Conservation (phyloP, 2,888 invertebrate genomes). For the Amiota communis region DNA sequence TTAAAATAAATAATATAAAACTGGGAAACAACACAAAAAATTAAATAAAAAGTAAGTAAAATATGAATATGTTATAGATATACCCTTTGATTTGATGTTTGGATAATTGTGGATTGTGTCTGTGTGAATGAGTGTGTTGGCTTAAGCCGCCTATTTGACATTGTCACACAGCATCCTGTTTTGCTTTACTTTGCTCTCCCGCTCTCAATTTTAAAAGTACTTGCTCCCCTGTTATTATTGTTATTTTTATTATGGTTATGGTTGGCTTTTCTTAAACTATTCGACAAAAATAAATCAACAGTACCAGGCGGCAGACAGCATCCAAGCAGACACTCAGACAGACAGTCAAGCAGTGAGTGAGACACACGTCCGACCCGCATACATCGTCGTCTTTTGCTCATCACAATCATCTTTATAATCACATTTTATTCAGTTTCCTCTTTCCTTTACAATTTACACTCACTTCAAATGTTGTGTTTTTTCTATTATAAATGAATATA, state of each 20-base stretch:
- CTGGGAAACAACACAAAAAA: not conserved
- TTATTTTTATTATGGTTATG: not conserved
- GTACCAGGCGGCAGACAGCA: not conserved
- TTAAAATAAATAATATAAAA: not conserved
- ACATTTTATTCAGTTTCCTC: not conserved
- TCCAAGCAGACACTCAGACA: not conserved
- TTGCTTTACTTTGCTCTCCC: not conserved
- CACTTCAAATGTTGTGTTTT: not conserved
- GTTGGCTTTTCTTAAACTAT: not conserved
- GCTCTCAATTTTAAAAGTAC: not conserved
- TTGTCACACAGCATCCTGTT: not conserved
- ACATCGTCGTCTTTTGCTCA: not conserved
- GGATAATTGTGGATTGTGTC: not conserved
- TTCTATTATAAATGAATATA: too few species aligned
- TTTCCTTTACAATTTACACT: not conserved
- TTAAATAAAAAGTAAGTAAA: not conserved
- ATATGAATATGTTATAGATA: not conserved
- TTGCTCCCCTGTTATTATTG: not conserved
- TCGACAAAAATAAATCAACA: constrained; percentile 4
- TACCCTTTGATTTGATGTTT: constrained; percentile 1
- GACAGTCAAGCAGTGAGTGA: not conserved
- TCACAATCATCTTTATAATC: not conserved
- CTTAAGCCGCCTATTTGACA: not conserved
- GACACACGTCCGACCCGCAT: constrained; percentile 6
- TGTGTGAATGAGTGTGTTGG: not conserved